phyloP scores from a whole-genome alignment of 2,113 vertebrate genomes.

The Anguilla japonica region DNA sequence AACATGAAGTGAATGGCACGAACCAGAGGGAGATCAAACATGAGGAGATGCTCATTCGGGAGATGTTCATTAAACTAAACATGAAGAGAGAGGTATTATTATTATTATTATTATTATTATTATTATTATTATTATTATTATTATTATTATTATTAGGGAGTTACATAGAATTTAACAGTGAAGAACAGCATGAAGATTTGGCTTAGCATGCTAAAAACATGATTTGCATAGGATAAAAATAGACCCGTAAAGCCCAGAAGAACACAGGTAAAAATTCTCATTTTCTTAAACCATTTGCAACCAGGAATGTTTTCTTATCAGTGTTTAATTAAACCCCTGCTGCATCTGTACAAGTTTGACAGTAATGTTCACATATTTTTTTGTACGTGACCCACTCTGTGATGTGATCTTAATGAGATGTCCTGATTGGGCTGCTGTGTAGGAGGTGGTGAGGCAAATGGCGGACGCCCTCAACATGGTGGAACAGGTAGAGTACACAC shows the following conservation, averaged over 20 bases:
- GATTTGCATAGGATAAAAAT: no score
- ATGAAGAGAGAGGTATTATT: slow-evolving; percentile 74
- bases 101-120: not conserved
- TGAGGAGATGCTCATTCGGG: slow-evolving; percentile 67
- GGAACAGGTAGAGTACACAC: slow-evolving; percentile 63
- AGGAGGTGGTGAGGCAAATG: slow-evolving; percentile 77
- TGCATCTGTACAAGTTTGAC: no score
- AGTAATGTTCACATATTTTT: not conserved
- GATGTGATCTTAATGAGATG: not conserved
- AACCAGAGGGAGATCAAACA: slow-evolving; percentile 68
- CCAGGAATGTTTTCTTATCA: no score
- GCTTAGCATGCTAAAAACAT: no score
- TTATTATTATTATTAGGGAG: not conserved
- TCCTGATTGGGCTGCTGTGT: not conserved
- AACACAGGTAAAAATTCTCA: no score
- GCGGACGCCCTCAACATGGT: slow-evolving; percentile 64
- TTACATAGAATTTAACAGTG: not conserved
- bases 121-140: not conserved
- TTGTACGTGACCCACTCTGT: not conserved
- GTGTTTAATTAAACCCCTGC: no score
- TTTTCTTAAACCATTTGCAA: no score
- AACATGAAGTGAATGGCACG: slow-evolving; percentile 63
- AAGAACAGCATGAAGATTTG: not conserved
- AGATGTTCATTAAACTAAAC: slow-evolving; percentile 70
- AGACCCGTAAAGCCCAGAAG: no score